Conservation (phyloP, 2,797 vertebrate species). For the Diglossa cyanea region DNA sequence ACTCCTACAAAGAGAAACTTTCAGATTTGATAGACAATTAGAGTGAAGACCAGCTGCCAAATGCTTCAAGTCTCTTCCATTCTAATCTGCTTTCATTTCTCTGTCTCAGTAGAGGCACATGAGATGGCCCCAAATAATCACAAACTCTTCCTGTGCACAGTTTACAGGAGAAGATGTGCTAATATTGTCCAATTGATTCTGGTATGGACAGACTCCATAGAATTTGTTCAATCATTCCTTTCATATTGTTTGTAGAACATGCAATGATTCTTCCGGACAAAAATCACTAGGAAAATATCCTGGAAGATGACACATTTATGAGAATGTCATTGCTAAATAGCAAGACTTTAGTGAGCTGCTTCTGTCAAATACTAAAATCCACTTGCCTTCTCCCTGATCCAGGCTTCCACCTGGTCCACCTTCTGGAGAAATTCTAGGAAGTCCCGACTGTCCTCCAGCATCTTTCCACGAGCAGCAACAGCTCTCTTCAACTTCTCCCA, state of each 20-base stretch:
- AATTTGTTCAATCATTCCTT: not conserved
- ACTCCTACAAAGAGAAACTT: not conserved
- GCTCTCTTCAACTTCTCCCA: constrained; percentile 84
- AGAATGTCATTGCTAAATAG: not conserved
- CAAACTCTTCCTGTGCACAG: not conserved
- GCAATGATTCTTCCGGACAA: not conserved
- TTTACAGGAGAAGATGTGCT: not conserved
- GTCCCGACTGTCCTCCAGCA: constrained; percentile 83
- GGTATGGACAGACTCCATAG: not conserved
- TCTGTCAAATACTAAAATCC: not conserved
- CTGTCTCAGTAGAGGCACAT: not conserved
- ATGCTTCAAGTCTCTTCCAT: not conserved
- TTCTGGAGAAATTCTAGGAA: constrained; percentile 89
- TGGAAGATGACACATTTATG: not conserved
- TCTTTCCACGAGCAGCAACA: constrained; percentile 76
- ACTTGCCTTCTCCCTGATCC: constrained; percentile 88
- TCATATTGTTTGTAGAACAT: not conserved
- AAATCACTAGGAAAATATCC: not conserved
- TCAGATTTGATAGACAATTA: not conserved
- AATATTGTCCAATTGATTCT: not conserved
- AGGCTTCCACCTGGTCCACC: constrained; percentile 86
- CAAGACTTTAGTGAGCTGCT: not conserved
- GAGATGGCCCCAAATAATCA: not conserved
- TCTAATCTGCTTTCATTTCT: not conserved
- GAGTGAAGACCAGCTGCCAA: not conserved